phyloP scores from a whole-genome alignment of 2,113 vertebrate species.

The Glareola pratincola region DNA sequence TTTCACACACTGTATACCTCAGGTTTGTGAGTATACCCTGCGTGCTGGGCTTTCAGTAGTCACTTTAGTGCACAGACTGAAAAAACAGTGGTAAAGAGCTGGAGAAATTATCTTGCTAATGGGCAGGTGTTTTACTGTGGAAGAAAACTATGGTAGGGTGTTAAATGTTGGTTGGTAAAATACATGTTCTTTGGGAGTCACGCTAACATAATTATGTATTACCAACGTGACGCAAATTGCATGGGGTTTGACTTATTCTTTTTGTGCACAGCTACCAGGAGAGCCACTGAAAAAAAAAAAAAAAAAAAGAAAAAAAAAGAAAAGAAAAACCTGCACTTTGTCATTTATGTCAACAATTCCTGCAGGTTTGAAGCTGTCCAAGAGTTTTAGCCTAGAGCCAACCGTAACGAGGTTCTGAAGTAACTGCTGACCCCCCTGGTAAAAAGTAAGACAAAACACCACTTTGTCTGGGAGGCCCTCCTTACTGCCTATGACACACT shows the following conservation, averaged over 20 bases:
- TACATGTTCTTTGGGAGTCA: not conserved
- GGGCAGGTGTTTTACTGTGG: not conserved
- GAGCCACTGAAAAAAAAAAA: not conserved
- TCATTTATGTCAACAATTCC: not conserved
- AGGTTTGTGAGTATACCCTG: accelerated
- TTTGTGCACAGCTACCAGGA: not conserved
- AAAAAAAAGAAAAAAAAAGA: not conserved
- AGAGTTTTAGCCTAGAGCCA: not conserved
- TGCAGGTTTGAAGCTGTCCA: not conserved
- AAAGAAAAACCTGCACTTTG: not conserved
- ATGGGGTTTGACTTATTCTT: not conserved
- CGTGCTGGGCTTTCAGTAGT: not conserved
- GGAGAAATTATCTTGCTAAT: not conserved
- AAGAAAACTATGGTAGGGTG: not conserved
- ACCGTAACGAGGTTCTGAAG: not conserved
- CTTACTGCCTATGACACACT: not conserved
- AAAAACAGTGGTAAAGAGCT: not conserved
- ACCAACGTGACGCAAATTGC: not conserved
- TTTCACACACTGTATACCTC: not conserved
- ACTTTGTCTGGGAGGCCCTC: not conserved
- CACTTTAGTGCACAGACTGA: too few relatives aligned
- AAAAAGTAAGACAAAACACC: not conserved
- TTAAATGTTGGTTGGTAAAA: not conserved
- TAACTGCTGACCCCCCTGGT: not conserved
- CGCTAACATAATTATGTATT: not conserved